phyloP scores from a whole-genome alignment of 2,888 invertebrate species.

The Drosophila pegasa region DNA sequence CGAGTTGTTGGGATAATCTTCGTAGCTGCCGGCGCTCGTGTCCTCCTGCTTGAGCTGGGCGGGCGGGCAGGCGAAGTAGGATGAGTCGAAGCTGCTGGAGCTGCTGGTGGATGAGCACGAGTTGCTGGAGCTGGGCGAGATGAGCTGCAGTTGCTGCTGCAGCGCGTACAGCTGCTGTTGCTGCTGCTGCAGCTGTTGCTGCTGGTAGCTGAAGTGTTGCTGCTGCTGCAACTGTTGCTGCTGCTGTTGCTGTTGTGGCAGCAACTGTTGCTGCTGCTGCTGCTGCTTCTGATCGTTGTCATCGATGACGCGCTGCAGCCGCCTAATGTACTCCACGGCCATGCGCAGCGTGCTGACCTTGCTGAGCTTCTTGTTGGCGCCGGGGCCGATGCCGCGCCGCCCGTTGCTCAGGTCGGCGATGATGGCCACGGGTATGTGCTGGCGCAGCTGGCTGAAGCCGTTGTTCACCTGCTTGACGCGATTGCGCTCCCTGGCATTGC shows the following conservation, averaged over 20 bases:
- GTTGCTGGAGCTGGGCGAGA: conserved; percentile 50
- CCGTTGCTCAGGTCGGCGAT: conserved; percentile 89
- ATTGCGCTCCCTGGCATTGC: conserved; percentile 97
- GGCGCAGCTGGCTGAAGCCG: conserved; percentile 94
- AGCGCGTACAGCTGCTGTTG: conserved; percentile 44
- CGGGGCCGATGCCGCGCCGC: conserved; percentile 88
- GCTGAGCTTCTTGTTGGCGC: conserved; percentile 92
- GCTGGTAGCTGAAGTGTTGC: conserved; percentile 45
- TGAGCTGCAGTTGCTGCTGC: conserved; percentile 59
- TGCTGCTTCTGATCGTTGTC: conserved; percentile 68
- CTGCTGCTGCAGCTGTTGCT: conserved; percentile 44
- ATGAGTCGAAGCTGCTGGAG: conserved; percentile 12
- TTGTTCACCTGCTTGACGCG: conserved; percentile 98
- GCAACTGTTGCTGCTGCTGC: conserved; percentile 25
- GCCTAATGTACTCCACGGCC: conserved; percentile 95
- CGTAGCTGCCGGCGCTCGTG: conserved; percentile 84
- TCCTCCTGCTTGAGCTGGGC: conserved; percentile 83
- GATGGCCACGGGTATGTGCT: conserved; percentile 93
- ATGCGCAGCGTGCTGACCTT: conserved; percentile 95
- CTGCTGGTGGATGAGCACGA: conserved; percentile 30
- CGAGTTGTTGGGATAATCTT: conserved; percentile 87
- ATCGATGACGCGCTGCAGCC: conserved; percentile 88
- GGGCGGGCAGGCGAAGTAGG: conserved; percentile 12
- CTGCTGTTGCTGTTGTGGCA: conserved; percentile 27
- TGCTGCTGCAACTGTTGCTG: conserved; percentile 56